phyloP scores from a whole-genome alignment of 2,888 invertebrate genomes.

The Trichopria drosophilae region DNA sequence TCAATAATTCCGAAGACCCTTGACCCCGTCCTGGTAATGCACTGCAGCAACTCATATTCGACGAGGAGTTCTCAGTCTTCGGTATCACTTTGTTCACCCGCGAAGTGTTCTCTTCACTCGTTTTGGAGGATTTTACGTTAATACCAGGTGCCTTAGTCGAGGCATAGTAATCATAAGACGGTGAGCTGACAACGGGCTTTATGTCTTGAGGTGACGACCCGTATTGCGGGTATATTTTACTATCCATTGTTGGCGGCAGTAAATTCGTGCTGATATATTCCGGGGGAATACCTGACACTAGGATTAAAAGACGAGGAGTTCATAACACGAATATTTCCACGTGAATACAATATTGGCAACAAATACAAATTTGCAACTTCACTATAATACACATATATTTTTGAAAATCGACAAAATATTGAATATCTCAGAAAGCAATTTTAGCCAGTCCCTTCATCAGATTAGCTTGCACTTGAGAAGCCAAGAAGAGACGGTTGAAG shows the following conservation, averaged over 20 bases:
- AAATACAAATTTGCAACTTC: no score
- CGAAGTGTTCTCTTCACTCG: constrained; percentile 52
- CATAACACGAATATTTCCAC: no score
- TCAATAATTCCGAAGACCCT: constrained; percentile 61
- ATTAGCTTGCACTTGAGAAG: no score
- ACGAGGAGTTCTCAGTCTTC: constrained; percentile 53
- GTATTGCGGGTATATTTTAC: constrained; percentile 53
- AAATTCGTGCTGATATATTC: constrained; percentile 56
- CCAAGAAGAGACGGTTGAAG: no score
- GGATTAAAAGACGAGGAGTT: no score
- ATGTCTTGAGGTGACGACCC: constrained; percentile 48
- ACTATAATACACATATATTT: no score
- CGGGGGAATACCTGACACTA: constrained; percentile 55
- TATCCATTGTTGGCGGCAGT: constrained; percentile 53
- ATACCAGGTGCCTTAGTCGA: constrained; percentile 53
- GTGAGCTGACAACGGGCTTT: constrained; percentile 51
- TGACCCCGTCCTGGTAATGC: constrained; percentile 50
- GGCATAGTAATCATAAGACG: constrained; percentile 54
- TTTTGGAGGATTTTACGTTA: constrained; percentile 62
- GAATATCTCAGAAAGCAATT: no score
- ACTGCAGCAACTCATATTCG: constrained; percentile 59
- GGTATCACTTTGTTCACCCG: constrained; percentile 46
- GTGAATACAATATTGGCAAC: no score
- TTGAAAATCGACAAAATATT: no score
- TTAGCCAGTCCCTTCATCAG: no score